phyloP scores from a whole-genome alignment of 1,140 invertebrate species.

The Ceratina calcarata region DNA sequence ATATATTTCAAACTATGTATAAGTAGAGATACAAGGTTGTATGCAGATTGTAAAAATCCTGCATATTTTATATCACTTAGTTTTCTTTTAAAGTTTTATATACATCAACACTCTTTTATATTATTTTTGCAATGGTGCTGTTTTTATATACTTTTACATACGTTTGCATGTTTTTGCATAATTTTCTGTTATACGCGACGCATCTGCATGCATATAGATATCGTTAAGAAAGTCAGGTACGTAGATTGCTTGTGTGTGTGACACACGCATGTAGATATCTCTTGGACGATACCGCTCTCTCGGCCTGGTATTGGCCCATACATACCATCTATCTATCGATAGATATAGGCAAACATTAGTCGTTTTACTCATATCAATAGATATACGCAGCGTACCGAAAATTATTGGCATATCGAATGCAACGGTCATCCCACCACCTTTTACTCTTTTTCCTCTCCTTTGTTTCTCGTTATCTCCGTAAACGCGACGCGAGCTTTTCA shows the following conservation, averaged over 20 bases:
- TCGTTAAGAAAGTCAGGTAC: neutral
- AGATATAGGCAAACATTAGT: neutral
- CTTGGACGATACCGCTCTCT: neutral
- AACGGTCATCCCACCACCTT: neutral
- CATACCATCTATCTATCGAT: neutral
- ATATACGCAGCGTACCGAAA: conserved; percentile 1
- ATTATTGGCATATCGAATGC: conserved; percentile 7
- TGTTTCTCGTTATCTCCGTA: neutral
- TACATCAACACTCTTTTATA: no score
- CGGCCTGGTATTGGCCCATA: neutral
- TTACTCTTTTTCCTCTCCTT: neutral
- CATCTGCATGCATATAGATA: no score
- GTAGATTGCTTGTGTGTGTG: neutral
- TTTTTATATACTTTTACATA: no score
- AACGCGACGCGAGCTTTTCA: neutral
- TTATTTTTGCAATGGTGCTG: no score
- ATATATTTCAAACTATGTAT: no score
- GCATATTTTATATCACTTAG: no score
- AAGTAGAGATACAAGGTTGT: no score
- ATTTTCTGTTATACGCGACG: no score
- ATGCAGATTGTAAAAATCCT: no score
- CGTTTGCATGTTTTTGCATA: no score
- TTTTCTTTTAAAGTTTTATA: no score
- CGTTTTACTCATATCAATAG: conserved; percentile 5
- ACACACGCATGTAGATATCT: neutral